Evolutionary conservation across 2,113 vertebrate species (phyloP).

Genomic region (Python bivittatus): DNA sequence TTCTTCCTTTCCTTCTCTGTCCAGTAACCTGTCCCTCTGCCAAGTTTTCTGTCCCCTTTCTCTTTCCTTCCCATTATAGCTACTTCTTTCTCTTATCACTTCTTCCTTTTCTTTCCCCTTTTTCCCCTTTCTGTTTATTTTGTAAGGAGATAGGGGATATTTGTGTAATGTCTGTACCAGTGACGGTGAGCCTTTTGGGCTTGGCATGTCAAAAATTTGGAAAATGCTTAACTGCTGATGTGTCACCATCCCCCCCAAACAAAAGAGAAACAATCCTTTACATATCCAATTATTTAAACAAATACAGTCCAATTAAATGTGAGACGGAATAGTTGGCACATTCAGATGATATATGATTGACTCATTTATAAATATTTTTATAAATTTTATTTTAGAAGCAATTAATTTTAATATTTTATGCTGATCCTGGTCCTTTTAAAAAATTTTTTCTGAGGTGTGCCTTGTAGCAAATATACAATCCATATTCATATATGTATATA

Average conservation of each 20-base stretch:
- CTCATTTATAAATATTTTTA: not conserved
- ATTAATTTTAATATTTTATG: not conserved
- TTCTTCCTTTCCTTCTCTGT: not conserved
- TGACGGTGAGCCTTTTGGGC: too few relatives aligned
- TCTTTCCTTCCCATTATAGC: not conserved
- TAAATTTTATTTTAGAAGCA: too few relatives aligned
- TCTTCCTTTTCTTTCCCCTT: not conserved
- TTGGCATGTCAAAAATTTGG: too few relatives aligned
- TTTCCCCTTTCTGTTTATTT: not conserved
- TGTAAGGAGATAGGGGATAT: not conserved
- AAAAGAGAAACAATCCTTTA: too few relatives aligned
- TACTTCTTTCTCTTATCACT: not conserved
- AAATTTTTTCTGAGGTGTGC: not conserved
- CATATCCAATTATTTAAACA: too few relatives aligned
- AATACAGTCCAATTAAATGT: too few relatives aligned
- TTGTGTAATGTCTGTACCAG: not conserved
- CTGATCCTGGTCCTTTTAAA: not conserved
- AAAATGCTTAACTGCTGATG: too few relatives aligned
- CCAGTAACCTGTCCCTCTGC: not conserved
- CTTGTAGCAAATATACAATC: not conserved
- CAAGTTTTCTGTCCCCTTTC: not conserved
- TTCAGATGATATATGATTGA: not conserved
- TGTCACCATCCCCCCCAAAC: too few relatives aligned
- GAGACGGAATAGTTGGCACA: not conserved
- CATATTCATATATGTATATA: not conserved